Base-by-base conservation (phyloP, 2,797 vertebrate genomes). In the Labeo calbasu region DNA sequence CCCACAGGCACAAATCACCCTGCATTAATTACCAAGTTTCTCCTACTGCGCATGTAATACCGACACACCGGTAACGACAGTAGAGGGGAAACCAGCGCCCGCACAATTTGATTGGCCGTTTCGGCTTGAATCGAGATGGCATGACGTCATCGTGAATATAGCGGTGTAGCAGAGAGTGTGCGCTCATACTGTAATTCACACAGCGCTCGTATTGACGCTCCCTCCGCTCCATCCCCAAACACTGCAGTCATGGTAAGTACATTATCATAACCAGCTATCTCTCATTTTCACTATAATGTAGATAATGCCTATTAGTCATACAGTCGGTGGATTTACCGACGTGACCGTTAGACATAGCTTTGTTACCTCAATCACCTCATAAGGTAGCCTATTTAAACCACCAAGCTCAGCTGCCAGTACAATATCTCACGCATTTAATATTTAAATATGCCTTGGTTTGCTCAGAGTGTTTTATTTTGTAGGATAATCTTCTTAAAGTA, bases 111-210 rank as follows among this genome's bases (percentile, higher is more conserved):
- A 89, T 89, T 89, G 87, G 87, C 48, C 68, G 13, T 28, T 36
- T 48, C 63, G 7, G 28, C 36, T 53, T 81, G 77, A 43, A 51
- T 85, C 71, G 57, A 69, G 77, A 55, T 46, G 68, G 17, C 40
- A 66, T 88, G 79, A 90, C 88, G 88, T 89, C 85, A 87, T 79
- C 75, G 76, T 53, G 46, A 79, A 61, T 82, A 43, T 75, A 86
- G 77, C 68, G 23, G 15, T 23, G 50, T n/a, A 43, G 70, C 79
- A 12, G 72, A 75, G 85, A 28, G 72, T 51, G 21, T 51, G 46
- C 14, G 77, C 69, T 40, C 43, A 21, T 79, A 53, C 65, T 70
- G 84, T 68, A 78, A 17, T 71, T 68, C 48, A 82, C 83, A n/a
- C 46, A 28, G 79, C 55, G 77, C 36, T 59, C n/a, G 46, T 9